Evolutionary conservation across 92 coral and sea anemone genomes (phyloP).

Genomic region (Muricea muricata): DNA sequence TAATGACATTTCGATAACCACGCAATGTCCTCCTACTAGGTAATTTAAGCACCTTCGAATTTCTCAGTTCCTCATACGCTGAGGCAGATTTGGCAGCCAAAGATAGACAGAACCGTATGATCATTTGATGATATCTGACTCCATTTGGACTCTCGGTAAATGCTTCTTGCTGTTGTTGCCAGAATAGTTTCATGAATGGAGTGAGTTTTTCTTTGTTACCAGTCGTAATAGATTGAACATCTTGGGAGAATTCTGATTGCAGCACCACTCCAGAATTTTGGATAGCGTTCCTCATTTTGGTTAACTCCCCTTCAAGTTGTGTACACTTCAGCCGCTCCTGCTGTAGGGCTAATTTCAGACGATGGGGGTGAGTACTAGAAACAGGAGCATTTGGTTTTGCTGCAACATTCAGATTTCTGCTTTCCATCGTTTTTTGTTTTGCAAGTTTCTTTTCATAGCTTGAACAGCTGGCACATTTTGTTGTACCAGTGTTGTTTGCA

Average conservation of each 20-base stretch:
- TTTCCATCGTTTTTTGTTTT: not conserved
- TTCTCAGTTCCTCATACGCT: conserved; percentile 52
- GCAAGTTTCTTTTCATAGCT: not conserved
- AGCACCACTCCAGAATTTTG: not conserved
- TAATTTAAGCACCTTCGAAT: conserved; percentile 16
- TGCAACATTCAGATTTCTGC: not conserved
- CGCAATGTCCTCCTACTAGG: conserved; percentile 38
- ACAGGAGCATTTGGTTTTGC: conserved; percentile 27
- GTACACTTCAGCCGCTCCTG: not conserved
- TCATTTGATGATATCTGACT: conserved; percentile 47
- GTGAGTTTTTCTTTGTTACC: conserved; percentile 16
- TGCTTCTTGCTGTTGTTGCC: conserved; percentile 58
- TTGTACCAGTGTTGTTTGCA: not conserved
- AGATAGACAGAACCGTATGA: conserved; percentile 54
- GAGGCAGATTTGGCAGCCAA: conserved; percentile 61
- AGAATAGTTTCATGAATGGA: conserved; percentile 67
- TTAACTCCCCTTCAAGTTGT: not conserved
- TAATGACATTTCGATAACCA: conserved; percentile 49
- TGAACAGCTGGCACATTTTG: conserved; percentile 12
- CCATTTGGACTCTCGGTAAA: conserved; percentile 32
- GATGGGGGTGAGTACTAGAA: not conserved
- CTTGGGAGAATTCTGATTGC: not conserved
- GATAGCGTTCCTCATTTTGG: not conserved
- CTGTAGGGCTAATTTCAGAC: not conserved
- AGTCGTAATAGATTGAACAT: not conserved